Conservation (phyloP, 1,140 invertebrate genomes). For the Calosoma granatense region DNA sequence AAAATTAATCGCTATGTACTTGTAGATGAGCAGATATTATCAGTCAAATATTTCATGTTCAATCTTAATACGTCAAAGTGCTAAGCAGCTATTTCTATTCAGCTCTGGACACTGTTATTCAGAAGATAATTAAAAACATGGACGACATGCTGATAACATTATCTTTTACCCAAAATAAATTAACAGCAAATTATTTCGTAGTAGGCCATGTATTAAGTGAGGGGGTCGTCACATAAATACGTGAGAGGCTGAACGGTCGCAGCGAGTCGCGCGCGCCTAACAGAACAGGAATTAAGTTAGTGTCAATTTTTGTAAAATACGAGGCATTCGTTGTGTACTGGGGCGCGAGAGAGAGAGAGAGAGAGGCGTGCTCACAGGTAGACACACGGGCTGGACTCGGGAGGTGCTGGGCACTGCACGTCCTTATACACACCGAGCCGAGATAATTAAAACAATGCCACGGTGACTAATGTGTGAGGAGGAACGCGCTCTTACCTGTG, state of each 20-base stretch:
- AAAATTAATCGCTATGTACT: no score
- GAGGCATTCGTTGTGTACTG: not conserved
- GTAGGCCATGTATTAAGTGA: not conserved
- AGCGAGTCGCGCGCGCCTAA: not conserved
- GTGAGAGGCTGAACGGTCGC: no score
- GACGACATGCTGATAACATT: slow-evolving; percentile 7
- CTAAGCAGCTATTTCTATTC: slow-evolving; percentile 6
- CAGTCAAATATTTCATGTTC: no score
- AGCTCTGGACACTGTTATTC: not conserved
- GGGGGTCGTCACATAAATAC: not conserved
- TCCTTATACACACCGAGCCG: not conserved
- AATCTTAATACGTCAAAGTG: not conserved
- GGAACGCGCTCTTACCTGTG: not conserved
- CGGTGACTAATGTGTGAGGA: slow-evolving; percentile 5
- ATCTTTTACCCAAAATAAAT: slow-evolving; percentile 8
- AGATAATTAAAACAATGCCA: slow-evolving; percentile 8
- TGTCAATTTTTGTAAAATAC: slow-evolving; percentile 8
- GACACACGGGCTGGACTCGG: not conserved
- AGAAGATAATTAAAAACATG: slow-evolving; percentile 3
- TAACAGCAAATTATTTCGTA: slow-evolving; percentile 5
- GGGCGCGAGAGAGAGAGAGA: not conserved
- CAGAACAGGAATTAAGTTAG: slow-evolving; percentile 5
- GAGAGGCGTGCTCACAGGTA: not conserved
- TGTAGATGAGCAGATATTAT: no score
- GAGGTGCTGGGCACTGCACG: not conserved